Conservation (phyloP, 2,797 vertebrate genomes). For the Manis javanica region DNA sequence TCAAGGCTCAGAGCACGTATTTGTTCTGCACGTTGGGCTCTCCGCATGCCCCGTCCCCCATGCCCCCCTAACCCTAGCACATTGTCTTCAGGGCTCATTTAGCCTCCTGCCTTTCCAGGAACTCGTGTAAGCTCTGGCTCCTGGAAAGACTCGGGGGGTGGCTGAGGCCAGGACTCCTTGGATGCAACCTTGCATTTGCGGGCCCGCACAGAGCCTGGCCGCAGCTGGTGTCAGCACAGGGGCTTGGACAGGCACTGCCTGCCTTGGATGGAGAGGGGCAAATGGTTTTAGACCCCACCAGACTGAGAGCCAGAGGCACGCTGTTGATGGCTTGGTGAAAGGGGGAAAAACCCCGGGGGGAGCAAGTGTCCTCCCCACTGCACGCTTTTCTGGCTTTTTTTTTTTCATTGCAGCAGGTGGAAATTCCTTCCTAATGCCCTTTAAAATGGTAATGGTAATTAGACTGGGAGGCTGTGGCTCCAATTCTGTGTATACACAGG, state of each 20-base stretch:
- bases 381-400: not conserved
- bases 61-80: not conserved
- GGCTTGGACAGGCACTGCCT: not conserved
- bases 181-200: accelerated
- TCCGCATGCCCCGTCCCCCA: accelerated
- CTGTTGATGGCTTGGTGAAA: not conserved
- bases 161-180: not conserved
- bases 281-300: not conserved
- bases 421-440: not conserved
- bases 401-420: not conserved
- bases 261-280: too few relatives aligned
- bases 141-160: not conserved
- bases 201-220: not conserved
- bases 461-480: not conserved
- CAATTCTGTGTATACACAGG: not conserved
- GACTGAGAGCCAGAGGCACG: not conserved
- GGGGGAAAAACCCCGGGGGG: not conserved
- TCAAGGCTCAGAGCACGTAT: not conserved
- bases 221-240: not conserved
- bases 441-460: slow-evolving; percentile 38
- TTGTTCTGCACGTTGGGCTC: not conserved
- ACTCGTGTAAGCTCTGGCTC: not conserved
- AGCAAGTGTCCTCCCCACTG: accelerated
- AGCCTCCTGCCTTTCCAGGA: not conserved
- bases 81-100: not conserved